Evolutionary conservation across 2,113 vertebrate species (phyloP).

Genomic region (Colaptes auratus): DNA sequence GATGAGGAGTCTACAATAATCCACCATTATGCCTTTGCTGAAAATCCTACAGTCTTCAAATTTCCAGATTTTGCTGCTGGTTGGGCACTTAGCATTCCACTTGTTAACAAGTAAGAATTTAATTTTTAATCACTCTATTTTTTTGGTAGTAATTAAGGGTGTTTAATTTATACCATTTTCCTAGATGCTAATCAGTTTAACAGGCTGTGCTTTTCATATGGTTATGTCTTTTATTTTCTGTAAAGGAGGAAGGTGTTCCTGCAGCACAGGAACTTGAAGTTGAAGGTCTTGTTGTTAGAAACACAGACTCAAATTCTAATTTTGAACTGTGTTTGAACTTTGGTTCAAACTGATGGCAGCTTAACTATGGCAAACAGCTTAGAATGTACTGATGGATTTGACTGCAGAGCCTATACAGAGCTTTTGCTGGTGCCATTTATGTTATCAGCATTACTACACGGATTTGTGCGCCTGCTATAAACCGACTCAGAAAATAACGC

Average conservation of each 20-base stretch:
- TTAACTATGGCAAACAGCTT: background rate
- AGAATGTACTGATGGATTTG: background rate
- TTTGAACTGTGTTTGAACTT: background rate
- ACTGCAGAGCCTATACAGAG: background rate
- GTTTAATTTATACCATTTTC: background rate
- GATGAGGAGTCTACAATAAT: slow-evolving; percentile 97
- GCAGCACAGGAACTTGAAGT: background rate
- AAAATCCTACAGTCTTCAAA: slow-evolving; percentile 90
- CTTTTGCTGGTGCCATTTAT: background rate
- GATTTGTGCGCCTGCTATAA: background rate
- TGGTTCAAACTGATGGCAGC: background rate
- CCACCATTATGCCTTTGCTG: slow-evolving; percentile 97
- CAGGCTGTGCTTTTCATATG: background rate
- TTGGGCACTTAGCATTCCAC: slow-evolving; percentile 91
- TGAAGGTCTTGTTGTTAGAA: background rate
- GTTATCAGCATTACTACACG: background rate
- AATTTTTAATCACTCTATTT: background rate
- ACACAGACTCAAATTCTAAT: background rate
- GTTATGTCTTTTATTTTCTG: background rate
- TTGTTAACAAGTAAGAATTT: slow-evolving; percentile 87
- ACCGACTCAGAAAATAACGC: background rate
- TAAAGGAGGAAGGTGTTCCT: background rate
- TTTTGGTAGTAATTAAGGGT: background rate
- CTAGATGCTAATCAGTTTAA: background rate
- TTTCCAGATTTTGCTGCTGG: slow-evolving; percentile 96